Base-by-base conservation (phyloP, 2,113 vertebrate species). In the Hoplias malabaricus region DNA sequence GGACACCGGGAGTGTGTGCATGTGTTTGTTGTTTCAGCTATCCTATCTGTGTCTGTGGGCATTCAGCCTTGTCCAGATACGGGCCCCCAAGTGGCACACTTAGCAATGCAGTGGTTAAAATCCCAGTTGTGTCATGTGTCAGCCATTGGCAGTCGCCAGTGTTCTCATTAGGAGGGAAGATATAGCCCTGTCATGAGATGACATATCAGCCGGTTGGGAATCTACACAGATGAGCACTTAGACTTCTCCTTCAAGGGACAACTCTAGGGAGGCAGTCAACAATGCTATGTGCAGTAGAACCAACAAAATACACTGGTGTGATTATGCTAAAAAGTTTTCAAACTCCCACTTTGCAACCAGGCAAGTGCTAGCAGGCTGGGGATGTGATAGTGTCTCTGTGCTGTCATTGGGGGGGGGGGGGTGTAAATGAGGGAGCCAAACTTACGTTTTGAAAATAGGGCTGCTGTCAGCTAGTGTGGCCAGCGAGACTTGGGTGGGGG, bases 401-500 rank as follows among this genome's bases (percentile, higher is more conserved):
- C 81, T 84, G 73, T 27, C 57, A 33, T 4, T 10, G 25, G 1
- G 3, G 33, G 34, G 25, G 25, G 1, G 3, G 33, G 34, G 3
- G 1, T 33, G 23, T 33, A 13, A 56, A 59, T 36, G 34, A 73
- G 13, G 21, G 27, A 38, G 13, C 57, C 57, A 31, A 31, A 31
- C 69, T 19, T 10, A 2, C 57, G 40, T 21, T 6, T 40, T n/a
- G 25, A 59, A 59, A 43, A 48, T 13, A 73, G n/a, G 2, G 12
- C 57, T 6, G 2, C 29, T 61, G 27, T 61, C 57, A 53, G 48
- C 27, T 11, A 23, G n/a, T 13, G 38, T 54, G 65, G 76, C 80
- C 57, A 82, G 69, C 31, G 69, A 69, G 77, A 65, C 67, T n/a
- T 77, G 75, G 38, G 36, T 57, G 69, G 81, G 80, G 74, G 83